Conservation (phyloP, 2,888 invertebrate species). For the Leptopterna dolabrata region DNA sequence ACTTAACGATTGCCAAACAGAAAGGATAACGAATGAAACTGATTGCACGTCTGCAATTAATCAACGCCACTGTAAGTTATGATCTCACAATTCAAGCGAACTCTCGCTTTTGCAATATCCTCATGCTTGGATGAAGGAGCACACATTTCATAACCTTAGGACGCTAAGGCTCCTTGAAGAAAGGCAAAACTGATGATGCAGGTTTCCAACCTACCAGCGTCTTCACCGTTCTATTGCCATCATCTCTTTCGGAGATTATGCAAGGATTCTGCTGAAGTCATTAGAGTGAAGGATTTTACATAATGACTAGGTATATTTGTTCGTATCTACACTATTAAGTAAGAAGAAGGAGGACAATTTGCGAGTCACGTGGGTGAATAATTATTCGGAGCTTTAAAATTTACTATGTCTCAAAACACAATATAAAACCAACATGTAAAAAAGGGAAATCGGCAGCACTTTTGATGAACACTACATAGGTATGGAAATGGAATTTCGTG, state of each 20-base stretch:
- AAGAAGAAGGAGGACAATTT: no score
- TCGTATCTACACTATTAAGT: no score
- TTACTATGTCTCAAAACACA: no score
- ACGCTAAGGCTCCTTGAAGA: not conserved
- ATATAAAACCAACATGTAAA: no score
- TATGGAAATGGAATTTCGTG: no score
- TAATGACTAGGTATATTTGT: no score
- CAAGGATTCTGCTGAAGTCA: not conserved
- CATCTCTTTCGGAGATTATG: not conserved
- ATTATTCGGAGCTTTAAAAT: no score
- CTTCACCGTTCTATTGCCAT: not conserved
- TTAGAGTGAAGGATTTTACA: not conserved
- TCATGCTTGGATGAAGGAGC: not conserved
- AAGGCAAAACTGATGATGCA: not conserved
- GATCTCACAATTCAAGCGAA: not conserved
- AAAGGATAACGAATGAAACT: not conserved
- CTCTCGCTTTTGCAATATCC: not conserved
- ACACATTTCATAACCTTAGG: not conserved
- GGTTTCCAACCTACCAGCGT: not conserved
- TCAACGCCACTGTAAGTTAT: slow-evolving; percentile 17
- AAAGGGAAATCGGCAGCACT: no score
- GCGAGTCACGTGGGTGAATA: no score
- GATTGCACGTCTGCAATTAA: slow-evolving; percentile 19
- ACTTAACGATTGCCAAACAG: not conserved
- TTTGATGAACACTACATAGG: no score